phyloP scores from a whole-genome alignment of 1,140 invertebrate species.

The Hormaphis cornu region DNA sequence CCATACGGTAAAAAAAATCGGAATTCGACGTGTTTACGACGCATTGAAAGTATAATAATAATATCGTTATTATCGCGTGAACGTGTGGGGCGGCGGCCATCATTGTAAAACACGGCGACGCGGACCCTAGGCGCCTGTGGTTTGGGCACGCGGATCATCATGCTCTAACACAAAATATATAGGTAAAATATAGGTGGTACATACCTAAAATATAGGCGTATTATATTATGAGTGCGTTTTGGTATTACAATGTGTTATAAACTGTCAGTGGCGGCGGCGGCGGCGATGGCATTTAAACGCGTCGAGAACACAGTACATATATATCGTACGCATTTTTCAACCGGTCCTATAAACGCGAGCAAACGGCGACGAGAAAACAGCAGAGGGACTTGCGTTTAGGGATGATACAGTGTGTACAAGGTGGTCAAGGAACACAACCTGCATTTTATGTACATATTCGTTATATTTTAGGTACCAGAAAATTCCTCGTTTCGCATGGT shows the following conservation, averaged over 20 bases:
- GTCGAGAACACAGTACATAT: background rate
- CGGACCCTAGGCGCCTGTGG: slow-evolving; percentile 1
- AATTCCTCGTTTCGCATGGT: too few species aligned
- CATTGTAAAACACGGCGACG: slow-evolving; percentile 21
- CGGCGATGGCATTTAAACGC: slow-evolving; percentile 5
- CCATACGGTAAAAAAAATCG: background rate
- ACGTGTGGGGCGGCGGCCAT: background rate
- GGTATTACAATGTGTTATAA: background rate
- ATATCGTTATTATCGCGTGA: background rate
- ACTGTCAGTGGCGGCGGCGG: background rate
- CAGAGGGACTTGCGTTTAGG: too few species aligned
- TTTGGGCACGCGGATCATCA: background rate
- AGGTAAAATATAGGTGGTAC: too few species aligned
- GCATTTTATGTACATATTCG: too few species aligned
- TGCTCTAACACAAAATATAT: too few species aligned
- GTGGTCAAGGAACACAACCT: too few species aligned
- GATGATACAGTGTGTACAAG: too few species aligned
- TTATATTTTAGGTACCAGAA: too few species aligned
- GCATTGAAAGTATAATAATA: background rate
- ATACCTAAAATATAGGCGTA: too few species aligned
- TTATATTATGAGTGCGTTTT: too few species aligned
- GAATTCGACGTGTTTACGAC: background rate
- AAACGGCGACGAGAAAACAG: background rate
- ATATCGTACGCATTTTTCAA: background rate
- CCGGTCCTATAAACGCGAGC: slow-evolving; percentile 25